Evolutionary conservation across 2,797 vertebrate genomes (phyloP), one percentile per base, ranked within the genome.

Genomic region (Pogonophryne albipinna): DNA sequence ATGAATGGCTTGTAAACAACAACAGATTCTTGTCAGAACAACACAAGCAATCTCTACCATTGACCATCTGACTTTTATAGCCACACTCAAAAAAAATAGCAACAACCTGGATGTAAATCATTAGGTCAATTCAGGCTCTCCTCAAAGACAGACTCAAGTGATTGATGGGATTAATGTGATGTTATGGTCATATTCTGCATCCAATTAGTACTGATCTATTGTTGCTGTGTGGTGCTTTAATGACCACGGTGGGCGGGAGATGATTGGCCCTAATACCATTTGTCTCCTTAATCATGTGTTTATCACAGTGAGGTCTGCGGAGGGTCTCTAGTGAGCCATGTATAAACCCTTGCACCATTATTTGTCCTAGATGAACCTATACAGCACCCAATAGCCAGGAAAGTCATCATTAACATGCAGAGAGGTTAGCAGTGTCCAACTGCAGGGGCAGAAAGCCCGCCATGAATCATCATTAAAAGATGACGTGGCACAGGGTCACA

Each of bases 141-240:
- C 92, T 88, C 70, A 85, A 83, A 84, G 90, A 91, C 84, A 31
- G 60, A 42, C 89, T 92, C 89, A 63, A 38, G 90, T 93, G 94
- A 95, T 92, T 95, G 95, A 97, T 95, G 93, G 92, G 79, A 93
- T 86, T 84, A 91, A 84, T 87, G 88, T 92, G 94, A 93, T 94
- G 91, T 93, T 94, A 89, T 94, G 93, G 94, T 95, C 92, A 96
- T 96, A 95, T 95, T 96, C 93, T 94, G 92, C 95, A 93, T 92
- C 96, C 95, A 97, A 97, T 98, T 97, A 97, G 95, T 88, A 89
- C 86, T 97, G 97, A 98, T 97, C 87, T 95, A 97, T 96, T 94
- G 93, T 93, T 92, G 84, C 93, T 92, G 79, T 88, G 91, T 93
- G 92, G 84, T 87, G 89, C 94, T 96, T 95, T 97, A 97, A 97